Percentiles rank a stretch among this genome's conserved stretches.
phyloP scores from a whole-genome alignment of 2,888 invertebrate species.

The Andrena dorsata region DNA sequence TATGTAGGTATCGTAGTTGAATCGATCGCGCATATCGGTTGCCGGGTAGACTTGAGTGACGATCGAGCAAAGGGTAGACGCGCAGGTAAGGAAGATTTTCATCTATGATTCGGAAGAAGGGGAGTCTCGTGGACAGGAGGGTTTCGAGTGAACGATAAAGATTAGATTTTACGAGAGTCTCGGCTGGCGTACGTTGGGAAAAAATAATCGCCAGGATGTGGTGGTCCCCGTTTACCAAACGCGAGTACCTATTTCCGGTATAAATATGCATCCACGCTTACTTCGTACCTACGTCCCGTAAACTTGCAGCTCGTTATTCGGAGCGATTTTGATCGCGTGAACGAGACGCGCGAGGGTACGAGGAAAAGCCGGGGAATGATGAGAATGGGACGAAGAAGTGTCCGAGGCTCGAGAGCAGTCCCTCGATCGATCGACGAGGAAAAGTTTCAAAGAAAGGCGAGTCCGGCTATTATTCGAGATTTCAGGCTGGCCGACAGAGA shows the following conservation, averaged over 20 bases:
- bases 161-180: conserved; percentile 62
- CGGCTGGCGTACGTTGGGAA: not conserved
- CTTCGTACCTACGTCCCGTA: too few species aligned
- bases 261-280: conserved; percentile 48
- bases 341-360: not conserved
- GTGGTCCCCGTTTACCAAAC: conserved; percentile 23
- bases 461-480: conserved; percentile 79
- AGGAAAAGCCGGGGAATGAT: not conserved
- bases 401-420: not conserved
- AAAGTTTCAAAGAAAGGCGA: conserved; percentile 53
- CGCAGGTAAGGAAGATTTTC: conserved; percentile 59
- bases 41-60: not conserved
- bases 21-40: not conserved
- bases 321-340: not conserved
- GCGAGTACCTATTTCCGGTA: conserved; percentile 44
- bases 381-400: not conserved
- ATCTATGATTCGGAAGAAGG: conserved; percentile 49
- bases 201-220: conserved; percentile 15
- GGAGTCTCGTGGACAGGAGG: conserved; percentile 7
- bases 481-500: conserved; percentile 79
- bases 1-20: not conserved
- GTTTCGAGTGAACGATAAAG: conserved; percentile 57
- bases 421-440: conserved; percentile 34
- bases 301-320: too few species aligned
- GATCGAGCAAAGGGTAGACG: conserved; percentile 2